phyloP scores from a whole-genome alignment of 2,797 vertebrate genomes.

The Melanotaenia pygmaea region DNA sequence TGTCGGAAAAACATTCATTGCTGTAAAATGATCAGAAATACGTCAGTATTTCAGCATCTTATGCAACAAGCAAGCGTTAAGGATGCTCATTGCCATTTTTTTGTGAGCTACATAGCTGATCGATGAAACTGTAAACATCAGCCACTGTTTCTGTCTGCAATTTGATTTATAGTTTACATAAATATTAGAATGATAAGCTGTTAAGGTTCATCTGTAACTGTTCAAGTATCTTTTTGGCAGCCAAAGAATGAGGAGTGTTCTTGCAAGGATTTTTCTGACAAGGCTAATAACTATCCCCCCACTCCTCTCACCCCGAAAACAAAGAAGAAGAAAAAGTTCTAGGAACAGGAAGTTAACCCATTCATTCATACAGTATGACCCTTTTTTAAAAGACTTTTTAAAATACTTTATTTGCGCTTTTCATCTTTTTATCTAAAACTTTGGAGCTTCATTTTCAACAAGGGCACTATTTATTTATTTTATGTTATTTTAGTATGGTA shows the following conservation, averaged over 20 bases:
- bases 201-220: background rate
- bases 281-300: background rate
- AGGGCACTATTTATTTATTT: too few relatives aligned
- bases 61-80: constrained; percentile 4
- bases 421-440: background rate
- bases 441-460: background rate
- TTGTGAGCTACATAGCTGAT: background rate
- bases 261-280: background rate
- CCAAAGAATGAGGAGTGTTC: background rate
- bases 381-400: background rate
- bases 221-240: constrained; percentile 1
- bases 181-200: background rate
- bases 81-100: background rate
- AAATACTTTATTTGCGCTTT: background rate
- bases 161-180: constrained; percentile 13
- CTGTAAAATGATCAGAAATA: constrained; percentile 8
- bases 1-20: constrained; percentile 3
- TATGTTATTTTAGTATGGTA: too few relatives aligned
- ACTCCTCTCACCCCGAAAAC: background rate
- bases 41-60: background rate
- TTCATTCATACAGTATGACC: background rate
- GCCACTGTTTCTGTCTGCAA: background rate
- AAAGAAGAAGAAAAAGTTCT: background rate
- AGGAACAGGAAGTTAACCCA: background rate
- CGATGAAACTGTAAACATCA: constrained; percentile 25